Conservation (phyloP, 2,113 vertebrate species). For the Galeopterus variegatus region DNA sequence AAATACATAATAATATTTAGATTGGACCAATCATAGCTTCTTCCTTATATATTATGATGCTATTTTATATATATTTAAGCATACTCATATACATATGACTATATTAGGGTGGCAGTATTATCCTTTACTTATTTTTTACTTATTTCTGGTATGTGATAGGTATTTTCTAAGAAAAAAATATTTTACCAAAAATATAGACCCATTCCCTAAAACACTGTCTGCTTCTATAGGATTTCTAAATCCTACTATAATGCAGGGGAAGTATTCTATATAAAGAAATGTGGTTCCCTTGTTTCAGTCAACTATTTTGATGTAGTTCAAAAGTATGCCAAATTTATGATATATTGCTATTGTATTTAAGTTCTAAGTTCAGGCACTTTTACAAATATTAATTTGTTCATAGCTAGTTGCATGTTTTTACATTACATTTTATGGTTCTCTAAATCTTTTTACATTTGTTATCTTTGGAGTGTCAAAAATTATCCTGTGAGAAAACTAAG, state of each 20-base stretch:
- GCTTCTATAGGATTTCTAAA: slow-evolving; percentile 24
- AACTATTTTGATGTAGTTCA: slow-evolving; percentile 38
- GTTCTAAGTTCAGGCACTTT: slow-evolving; percentile 20
- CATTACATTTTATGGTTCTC: slow-evolving; percentile 22
- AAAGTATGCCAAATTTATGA: neutral
- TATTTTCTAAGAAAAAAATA: slow-evolving; percentile 23
- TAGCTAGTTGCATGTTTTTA: neutral
- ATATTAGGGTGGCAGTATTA: neutral
- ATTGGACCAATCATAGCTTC: slow-evolving; percentile 35
- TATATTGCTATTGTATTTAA: neutral
- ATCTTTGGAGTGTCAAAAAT: slow-evolving; percentile 36
- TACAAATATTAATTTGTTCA: slow-evolving; percentile 44
- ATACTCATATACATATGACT: neutral
- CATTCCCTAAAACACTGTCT: neutral
- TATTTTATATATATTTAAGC: neutral
- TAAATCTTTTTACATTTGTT: slow-evolving; percentile 44
- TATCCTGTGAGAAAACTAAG: slow-evolving; percentile 34
- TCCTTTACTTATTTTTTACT: slow-evolving; percentile 19
- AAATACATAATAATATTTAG: slow-evolving; percentile 38
- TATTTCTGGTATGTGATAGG: neutral
- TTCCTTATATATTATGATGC: neutral
- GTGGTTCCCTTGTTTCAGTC: neutral
- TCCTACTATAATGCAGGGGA: neutral
- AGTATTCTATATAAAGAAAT: slow-evolving; percentile 8
- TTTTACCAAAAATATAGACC: neutral